These are phyloP conservation scores for Coranthus polyacanthus DNA, from an alignment of 2,797 vertebrate genomes.

Conservation along the genomic window DNA sequence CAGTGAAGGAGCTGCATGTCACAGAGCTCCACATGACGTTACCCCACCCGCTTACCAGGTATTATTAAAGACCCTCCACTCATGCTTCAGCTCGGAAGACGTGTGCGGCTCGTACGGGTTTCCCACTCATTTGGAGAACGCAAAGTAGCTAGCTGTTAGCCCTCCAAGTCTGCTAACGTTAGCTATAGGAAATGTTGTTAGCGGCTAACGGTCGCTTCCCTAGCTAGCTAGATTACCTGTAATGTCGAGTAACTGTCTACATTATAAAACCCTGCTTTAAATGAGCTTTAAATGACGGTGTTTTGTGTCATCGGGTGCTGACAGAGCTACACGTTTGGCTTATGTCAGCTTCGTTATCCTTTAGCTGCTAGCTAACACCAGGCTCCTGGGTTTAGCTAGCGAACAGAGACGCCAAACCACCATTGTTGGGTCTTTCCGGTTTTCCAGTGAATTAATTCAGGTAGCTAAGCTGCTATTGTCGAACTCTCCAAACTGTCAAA, in stretches of 20 bases:
- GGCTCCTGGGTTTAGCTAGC: background rate
- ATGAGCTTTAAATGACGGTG: no score
- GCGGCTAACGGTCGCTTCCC: slow-evolving; percentile 29
- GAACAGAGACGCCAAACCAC: no score
- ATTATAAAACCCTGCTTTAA: background rate
- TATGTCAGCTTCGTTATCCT: background rate
- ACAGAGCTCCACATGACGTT: slow-evolving; percentile 48
- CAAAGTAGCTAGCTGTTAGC: slow-evolving; percentile 15
- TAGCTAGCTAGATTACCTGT: background rate
- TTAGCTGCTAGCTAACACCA: background rate
- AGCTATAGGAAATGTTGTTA: slow-evolving; percentile 5
- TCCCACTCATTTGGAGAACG: background rate
- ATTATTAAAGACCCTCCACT: background rate
- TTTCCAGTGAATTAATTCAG: accelerated
- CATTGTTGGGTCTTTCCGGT: accelerated
- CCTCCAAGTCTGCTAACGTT: slow-evolving; percentile 16
- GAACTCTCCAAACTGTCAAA: accelerated
- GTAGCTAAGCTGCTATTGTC: no score
- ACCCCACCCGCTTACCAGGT: slow-evolving; percentile 36
- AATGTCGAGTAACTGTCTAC: accelerated
- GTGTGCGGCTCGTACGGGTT: slow-evolving; percentile 17
- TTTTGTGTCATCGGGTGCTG: background rate
- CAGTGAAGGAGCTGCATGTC: background rate
- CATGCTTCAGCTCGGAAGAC: accelerated
- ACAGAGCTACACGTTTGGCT: no score